A percentile compares a stretch with the other conserved stretches of the same genome.
Conservation (phyloP, 2,888 invertebrate species). For the Idaea straminata region DNA sequence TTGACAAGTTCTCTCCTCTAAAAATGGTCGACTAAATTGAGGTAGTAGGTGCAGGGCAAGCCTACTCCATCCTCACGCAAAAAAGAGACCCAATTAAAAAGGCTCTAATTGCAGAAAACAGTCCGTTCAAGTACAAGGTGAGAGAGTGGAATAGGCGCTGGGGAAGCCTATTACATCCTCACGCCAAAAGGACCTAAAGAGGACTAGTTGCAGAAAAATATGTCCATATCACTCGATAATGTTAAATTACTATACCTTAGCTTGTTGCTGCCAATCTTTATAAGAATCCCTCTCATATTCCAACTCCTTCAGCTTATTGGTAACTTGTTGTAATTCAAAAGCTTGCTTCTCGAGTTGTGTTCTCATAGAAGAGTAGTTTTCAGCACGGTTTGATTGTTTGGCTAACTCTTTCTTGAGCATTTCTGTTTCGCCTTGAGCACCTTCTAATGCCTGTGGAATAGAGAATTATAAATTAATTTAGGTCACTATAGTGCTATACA, state of each 20-base stretch:
- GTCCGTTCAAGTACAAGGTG: too few relatives aligned
- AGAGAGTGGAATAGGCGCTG: too few relatives aligned
- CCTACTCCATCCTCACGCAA: too few relatives aligned
- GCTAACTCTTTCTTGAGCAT: conserved; percentile 61
- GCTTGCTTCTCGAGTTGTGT: conserved; percentile 67
- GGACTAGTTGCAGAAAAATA: too few relatives aligned
- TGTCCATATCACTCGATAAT: too few relatives aligned
- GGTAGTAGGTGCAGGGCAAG: too few relatives aligned
- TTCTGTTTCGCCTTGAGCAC: conserved; percentile 79
- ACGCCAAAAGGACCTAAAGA: too few relatives aligned
- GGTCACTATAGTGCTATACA: not conserved
- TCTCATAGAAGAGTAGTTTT: conserved; percentile 56
- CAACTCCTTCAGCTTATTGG: conserved; percentile 62
- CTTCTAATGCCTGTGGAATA: conserved; percentile 65
- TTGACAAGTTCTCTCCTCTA: too few relatives aligned
- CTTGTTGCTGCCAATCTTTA: conserved; percentile 74
- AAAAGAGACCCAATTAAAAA: too few relatives aligned
- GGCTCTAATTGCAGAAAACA: too few relatives aligned
- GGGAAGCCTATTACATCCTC: too few relatives aligned
- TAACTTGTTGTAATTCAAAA: conserved; percentile 64
- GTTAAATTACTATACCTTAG: conserved; percentile 64
- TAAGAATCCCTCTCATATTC: conserved; percentile 74
- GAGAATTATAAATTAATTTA: not conserved
- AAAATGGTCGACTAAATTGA: too few relatives aligned
- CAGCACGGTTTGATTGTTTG: conserved; percentile 58